Evolutionary conservation across 2,888 invertebrate genomes (phyloP), one percentile per base, ranked within the genome.

Genomic region (Girardia tigrina): DNA sequence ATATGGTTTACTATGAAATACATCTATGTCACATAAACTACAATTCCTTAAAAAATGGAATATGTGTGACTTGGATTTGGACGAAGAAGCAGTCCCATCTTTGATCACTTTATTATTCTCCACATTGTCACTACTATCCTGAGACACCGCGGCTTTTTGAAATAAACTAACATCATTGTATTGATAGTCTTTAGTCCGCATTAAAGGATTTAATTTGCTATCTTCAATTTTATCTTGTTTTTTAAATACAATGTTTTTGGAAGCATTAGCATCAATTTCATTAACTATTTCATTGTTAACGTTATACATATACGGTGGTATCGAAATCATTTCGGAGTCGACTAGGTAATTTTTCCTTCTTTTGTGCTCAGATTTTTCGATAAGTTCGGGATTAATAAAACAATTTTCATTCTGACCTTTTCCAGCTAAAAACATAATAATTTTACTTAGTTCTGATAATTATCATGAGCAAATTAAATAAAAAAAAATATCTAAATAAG

Each of bases 1-100:
- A 56, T 56, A 56, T 56, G 56, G 56, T 56, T 56, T 56, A 56
- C 56, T 56, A 6, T 56, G n/a, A 56, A 56, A 56, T 12, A 56
- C 56, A 2, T 56, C 56, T 20, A 23, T 23, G n/a, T 56, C 20
- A 56, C 56, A 56, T 2, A n/a, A 56, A 20, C 23, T 56, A 4
- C n/a, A 56, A 56, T 56, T 56, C n/a, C 23, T 56, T 4, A 56
- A 56, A 56, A 56, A 20, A 8, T n/a, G 6, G 6, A 16, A 8
- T 8, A 56, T 8, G 23, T 56, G 4, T 20, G n/a, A n/a, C n/a
- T 23, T 4, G 4, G 8, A 20, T 56, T n/a, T 56, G 4, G 56
- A 20, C 23, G 56, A 56, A 4, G 56, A 56, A n/a, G n/a, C 6
- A 2, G 56, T 20, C 4, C 2, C 4, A 20, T 56, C 56, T 56